Conservation (phyloP, 2,113 vertebrate genomes). For the Boleophthalmus pectinirostris region DNA sequence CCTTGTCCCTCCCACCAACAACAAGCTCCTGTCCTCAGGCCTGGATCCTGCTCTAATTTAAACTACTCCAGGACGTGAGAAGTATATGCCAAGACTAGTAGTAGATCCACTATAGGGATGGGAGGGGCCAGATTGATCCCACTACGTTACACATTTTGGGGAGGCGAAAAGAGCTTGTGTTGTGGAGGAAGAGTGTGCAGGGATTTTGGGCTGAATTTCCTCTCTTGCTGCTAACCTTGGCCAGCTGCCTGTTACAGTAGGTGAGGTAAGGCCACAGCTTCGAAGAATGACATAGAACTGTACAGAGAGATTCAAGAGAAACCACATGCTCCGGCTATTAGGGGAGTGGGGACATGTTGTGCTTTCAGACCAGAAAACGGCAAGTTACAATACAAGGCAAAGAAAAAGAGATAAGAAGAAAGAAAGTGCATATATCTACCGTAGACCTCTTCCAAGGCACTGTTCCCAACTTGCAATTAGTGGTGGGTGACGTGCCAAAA, state of each 20-base stretch:
- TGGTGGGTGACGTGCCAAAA: too few species aligned
- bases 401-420: neutral
- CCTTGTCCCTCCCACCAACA: slow-evolving; percentile 55
- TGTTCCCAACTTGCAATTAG: neutral
- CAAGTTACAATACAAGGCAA: slow-evolving; percentile 8
- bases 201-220: slow-evolving; percentile 62
- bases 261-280: slow-evolving; percentile 58
- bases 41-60: slow-evolving; percentile 55
- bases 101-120: slow-evolving; percentile 30
- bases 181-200: slow-evolving; percentile 55
- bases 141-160: slow-evolving; percentile 37
- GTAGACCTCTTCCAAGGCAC: neutral
- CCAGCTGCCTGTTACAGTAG: slow-evolving; percentile 49
- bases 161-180: neutral
- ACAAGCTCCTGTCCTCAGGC: slow-evolving; percentile 52
- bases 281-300: slow-evolving; percentile 57
- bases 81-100: slow-evolving; percentile 32
- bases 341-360: slow-evolving; percentile 23
- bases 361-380: slow-evolving; percentile 35
- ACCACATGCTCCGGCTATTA: slow-evolving; percentile 42
- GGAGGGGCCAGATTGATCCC: slow-evolving; percentile 44
- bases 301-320: slow-evolving; percentile 46
- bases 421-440: neutral
- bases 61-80: slow-evolving; percentile 47
- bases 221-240: slow-evolving; percentile 48